phyloP scores from a whole-genome alignment of 2,113 vertebrate species.

The Glaucidium brasilianum region DNA sequence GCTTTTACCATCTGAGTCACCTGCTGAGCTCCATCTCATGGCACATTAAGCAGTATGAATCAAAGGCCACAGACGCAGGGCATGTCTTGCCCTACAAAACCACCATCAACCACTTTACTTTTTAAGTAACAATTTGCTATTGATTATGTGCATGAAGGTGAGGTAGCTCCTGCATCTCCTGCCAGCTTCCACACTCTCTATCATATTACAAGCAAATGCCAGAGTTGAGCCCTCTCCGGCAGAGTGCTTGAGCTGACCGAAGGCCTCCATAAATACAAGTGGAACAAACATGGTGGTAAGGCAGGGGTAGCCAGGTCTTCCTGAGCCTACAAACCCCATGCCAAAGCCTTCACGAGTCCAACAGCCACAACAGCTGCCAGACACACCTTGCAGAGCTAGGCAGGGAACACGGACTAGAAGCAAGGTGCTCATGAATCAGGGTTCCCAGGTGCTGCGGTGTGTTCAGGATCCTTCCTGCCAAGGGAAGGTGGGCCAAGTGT shows the following conservation, averaged over 20 bases:
- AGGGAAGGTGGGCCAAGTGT: neutral
- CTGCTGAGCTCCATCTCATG: neutral
- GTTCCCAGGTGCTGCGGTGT: neutral
- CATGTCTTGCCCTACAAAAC: slow-evolving; percentile 31
- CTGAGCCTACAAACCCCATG: neutral
- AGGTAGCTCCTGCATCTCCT: neutral
- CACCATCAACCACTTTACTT: slow-evolving; percentile 26
- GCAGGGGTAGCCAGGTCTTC: neutral
- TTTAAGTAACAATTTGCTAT: slow-evolving; percentile 41
- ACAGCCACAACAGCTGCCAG: neutral
- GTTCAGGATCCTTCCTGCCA: neutral
- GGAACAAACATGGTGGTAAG: neutral
- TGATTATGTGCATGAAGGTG: slow-evolving; percentile 38
- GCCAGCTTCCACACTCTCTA: slow-evolving; percentile 3
- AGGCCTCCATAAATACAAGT: neutral
- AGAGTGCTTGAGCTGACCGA: neutral
- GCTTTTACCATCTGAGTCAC: slow-evolving; percentile 3
- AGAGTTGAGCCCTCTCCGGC: neutral
- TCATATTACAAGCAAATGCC: neutral
- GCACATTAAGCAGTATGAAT: slow-evolving; percentile 12
- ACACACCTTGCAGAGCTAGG: neutral
- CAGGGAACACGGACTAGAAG: neutral
- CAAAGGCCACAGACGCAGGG: slow-evolving; percentile 32
- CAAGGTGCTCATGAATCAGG: neutral
- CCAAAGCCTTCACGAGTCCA: neutral